Conservation (phyloP, 2,797 vertebrate genomes). For the Lepilemur septentrionalis region DNA sequence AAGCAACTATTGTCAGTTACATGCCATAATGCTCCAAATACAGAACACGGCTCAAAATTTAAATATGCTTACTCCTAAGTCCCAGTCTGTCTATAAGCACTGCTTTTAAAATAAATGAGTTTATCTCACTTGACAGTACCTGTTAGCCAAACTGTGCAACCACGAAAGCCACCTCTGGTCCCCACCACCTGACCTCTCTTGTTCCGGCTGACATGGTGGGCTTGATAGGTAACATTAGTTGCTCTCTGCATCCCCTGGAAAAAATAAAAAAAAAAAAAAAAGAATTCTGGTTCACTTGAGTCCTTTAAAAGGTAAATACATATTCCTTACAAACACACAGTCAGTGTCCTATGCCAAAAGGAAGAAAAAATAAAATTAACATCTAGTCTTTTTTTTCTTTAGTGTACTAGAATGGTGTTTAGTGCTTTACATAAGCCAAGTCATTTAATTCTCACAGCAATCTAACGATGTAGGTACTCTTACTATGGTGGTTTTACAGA, state of each 20-base stretch:
- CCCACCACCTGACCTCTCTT: constrained; percentile 98
- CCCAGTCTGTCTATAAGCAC: neutral
- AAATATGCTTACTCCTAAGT: neutral
- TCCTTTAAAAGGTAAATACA: constrained; percentile 14
- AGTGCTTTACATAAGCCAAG: neutral
- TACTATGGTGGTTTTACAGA: neutral
- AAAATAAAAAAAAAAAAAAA: neutral
- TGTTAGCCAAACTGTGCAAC: constrained; percentile 98
- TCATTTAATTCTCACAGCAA: neutral
- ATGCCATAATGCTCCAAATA: neutral
- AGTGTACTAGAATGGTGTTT: neutral
- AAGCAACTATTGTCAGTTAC: neutral
- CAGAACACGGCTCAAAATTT: neutral
- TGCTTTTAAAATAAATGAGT: neutral
- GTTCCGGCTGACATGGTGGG: constrained; percentile 98
- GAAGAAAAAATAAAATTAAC: neutral
- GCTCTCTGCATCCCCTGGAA: constrained; percentile 96
- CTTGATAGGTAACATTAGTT: constrained; percentile 98
- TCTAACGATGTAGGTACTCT: neutral
- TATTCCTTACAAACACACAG: neutral
- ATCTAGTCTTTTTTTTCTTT: neutral
- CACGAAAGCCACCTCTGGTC: constrained; percentile 96
- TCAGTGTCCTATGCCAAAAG: neutral
- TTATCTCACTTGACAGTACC: constrained; percentile 84
- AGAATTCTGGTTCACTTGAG: neutral